Conservation (phyloP, 2,888 invertebrate species). For the Rhamphomyia laevipes region DNA sequence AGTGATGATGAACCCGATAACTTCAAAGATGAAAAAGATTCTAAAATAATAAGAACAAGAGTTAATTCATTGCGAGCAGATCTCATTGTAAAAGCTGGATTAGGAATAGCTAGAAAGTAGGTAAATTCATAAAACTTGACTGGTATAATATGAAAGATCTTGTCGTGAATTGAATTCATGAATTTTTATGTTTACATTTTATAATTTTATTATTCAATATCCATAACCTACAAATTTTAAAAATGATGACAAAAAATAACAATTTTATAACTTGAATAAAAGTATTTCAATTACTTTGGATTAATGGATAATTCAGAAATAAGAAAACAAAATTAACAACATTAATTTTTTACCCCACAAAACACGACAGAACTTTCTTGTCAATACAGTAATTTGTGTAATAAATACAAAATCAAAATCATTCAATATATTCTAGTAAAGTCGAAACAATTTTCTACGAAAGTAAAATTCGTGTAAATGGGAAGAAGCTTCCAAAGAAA, state of each 20-base stretch:
- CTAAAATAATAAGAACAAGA: conserved; percentile 51
- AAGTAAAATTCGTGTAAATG: conserved; percentile 68
- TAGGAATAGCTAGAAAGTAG: conserved; percentile 63
- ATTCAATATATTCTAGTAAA: conserved; percentile 45
- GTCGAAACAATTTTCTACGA: conserved; percentile 69
- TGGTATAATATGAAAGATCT: no score
- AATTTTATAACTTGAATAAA: no score
- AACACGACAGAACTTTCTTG: background rate
- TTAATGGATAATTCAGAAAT: no score
- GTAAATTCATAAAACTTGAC: no score
- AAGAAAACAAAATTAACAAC: no score
- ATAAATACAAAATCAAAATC: background rate
- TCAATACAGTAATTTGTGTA: conserved; percentile 4
- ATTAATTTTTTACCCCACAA: no score
- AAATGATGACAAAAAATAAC: no score
- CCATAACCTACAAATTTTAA: no score
- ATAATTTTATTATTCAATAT: no score
- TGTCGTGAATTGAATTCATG: no score
- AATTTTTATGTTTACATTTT: background rate
- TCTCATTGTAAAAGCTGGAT: conserved; percentile 52
- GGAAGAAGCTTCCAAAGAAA: conserved; percentile 63
- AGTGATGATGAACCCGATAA: conserved; percentile 42
- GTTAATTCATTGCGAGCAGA: conserved; percentile 60
- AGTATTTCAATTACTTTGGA: no score
- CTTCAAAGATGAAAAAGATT: conserved; percentile 44